Evolutionary conservation across 2,888 invertebrate genomes (phyloP).

Genomic region (Amphipyra berbera): DNA sequence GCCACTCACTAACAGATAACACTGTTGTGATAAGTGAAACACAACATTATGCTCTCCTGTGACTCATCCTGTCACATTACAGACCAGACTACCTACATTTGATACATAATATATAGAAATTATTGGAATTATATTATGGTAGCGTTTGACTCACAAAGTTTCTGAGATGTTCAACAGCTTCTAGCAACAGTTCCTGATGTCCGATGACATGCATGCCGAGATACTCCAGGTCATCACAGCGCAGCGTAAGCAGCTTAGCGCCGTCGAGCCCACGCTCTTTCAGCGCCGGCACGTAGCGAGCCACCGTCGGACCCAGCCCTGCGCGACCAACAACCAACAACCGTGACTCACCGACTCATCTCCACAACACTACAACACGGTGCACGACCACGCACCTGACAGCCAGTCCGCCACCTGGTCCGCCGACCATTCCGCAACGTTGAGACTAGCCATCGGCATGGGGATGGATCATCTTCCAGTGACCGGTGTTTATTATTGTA

Average conservation of each 20-base stretch:
- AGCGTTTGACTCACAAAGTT: slow-evolving; percentile 93
- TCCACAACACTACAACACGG: slow-evolving; percentile 35
- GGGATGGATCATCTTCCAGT: slow-evolving; percentile 69
- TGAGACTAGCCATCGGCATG: slow-evolving; percentile 77
- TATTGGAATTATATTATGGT: neutral
- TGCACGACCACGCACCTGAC: slow-evolving; percentile 91
- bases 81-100: slow-evolving; percentile 1
- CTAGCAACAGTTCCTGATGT: slow-evolving; percentile 97
- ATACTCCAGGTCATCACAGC: slow-evolving; percentile 96
- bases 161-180: slow-evolving; percentile 96
- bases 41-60: slow-evolving; percentile 36
- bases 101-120: neutral
- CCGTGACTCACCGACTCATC: slow-evolving; percentile 65
- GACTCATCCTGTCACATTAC: slow-evolving; percentile 47
- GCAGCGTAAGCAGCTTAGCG: slow-evolving; percentile 94
- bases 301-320: slow-evolving; percentile 95
- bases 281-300: slow-evolving; percentile 95
- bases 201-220: slow-evolving; percentile 96
- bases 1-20: slow-evolving; percentile 53
- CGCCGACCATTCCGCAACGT: slow-evolving; percentile 96
- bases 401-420: slow-evolving; percentile 97
- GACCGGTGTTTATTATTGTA: slow-evolving; percentile 55
- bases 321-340: slow-evolving; percentile 56
- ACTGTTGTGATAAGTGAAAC: slow-evolving; percentile 51
- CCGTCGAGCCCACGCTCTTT: slow-evolving; percentile 95